Percentiles rank a stretch among this genome's conserved stretches.
phyloP scores from a whole-genome alignment of 2,888 invertebrate species.

The Caenorhabditis macrosperma region DNA sequence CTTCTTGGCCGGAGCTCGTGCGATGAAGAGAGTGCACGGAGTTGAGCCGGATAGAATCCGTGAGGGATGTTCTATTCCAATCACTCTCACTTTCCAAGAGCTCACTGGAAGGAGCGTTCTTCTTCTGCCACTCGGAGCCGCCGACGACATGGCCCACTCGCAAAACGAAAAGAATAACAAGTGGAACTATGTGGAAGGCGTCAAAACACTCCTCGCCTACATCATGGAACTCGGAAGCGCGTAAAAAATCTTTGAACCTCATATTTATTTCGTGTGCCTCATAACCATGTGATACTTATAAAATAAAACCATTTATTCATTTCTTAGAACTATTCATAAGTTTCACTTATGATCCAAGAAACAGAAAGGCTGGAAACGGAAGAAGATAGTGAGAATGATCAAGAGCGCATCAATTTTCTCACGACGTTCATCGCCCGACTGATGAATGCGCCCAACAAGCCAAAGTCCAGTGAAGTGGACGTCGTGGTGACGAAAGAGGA shows the following conservation, averaged over 20 bases:
- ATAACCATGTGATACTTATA: conserved; percentile 1
- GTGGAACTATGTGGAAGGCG: conserved; percentile 78
- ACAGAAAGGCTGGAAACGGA: conserved; percentile 33
- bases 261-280: conserved; percentile 1
- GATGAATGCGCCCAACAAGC: conserved; percentile 41
- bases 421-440: conserved; percentile 30
- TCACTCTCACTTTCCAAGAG: conserved; percentile 89
- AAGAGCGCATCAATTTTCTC: conserved; percentile 28
- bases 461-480: conserved; percentile 50
- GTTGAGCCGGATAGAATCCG: conserved; percentile 94
- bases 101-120: conserved; percentile 88
- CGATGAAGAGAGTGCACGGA: conserved; percentile 86
- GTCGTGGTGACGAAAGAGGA: conserved; percentile 63
- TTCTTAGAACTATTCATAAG: background rate
- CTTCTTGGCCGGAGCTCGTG: conserved; percentile 88
- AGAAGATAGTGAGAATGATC: conserved; percentile 38
- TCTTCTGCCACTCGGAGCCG: conserved; percentile 93
- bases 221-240: conserved; percentile 72
- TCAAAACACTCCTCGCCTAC: conserved; percentile 77
- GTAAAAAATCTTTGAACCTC: conserved; percentile 41
- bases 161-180: conserved; percentile 94
- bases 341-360: conserved; percentile 41
- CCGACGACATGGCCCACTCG: conserved; percentile 99
- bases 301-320: background rate
- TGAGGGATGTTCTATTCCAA: conserved; percentile 97